A percentile compares a stretch with the other conserved stretches of the same genome.
Conservation (phyloP, 92 coral and sea anemone genomes). For the Palythoa grandis region DNA sequence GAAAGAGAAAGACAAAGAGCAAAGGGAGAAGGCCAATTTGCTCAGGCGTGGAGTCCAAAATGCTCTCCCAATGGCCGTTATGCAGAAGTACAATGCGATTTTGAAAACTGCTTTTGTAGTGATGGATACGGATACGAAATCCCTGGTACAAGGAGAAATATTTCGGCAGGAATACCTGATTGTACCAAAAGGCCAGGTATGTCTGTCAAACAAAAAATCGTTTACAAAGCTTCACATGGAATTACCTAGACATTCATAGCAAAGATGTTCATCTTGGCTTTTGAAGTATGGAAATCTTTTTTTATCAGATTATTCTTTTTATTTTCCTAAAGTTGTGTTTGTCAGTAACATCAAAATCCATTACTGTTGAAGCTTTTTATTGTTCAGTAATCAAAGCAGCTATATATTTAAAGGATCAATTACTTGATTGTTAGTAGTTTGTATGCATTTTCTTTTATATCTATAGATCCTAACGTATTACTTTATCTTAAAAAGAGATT, state of each 20-base stretch:
- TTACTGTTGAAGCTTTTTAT: not conserved
- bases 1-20: conserved; percentile 85
- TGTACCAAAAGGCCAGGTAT: conserved; percentile 52
- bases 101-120: conserved; percentile 74
- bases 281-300: too few species aligned
- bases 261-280: too few species aligned
- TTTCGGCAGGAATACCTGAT: conserved; percentile 54
- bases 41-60: conserved; percentile 57
- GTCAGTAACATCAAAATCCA: too few species aligned
- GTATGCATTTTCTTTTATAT: not conserved
- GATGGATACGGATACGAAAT: conserved; percentile 81
- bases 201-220: not conserved
- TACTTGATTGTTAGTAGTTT: not conserved
- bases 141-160: conserved; percentile 55
- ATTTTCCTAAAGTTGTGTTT: too few species aligned
- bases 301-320: too few species aligned
- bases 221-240: not conserved
- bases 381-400: too few species aligned
- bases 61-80: conserved; percentile 74
- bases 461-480: not conserved
- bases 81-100: conserved; percentile 63
- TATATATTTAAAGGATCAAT: too few species aligned
- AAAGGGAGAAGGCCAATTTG: conserved; percentile 62
- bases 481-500: not conserved
- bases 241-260: too few species aligned